Evolutionary conservation across 1,140 invertebrate genomes (phyloP).

Genomic region (Diabrotica undecimpunctata): DNA sequence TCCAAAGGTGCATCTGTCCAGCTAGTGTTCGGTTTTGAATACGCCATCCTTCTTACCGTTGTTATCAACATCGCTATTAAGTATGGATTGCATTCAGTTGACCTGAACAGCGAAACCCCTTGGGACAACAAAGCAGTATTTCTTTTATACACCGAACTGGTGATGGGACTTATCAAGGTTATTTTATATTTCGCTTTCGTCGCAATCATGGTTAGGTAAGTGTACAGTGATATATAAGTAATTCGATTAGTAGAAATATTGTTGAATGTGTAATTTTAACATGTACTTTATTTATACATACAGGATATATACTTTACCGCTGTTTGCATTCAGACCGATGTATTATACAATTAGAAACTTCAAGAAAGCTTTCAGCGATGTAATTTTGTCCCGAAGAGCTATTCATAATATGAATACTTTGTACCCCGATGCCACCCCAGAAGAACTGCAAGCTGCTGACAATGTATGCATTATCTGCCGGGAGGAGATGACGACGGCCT

Average conservation of each 20-base stretch:
- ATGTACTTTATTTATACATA: neutral
- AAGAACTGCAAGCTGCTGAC: slow-evolving; percentile 90
- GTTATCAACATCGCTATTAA: slow-evolving; percentile 93
- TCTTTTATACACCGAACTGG: slow-evolving; percentile 91
- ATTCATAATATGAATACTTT: slow-evolving; percentile 98
- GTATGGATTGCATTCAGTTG: slow-evolving; percentile 91
- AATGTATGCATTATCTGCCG: slow-evolving; percentile 99
- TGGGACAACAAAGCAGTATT: slow-evolving; percentile 99
- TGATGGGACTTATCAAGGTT: slow-evolving; percentile 88
- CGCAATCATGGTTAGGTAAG: slow-evolving; percentile 86
- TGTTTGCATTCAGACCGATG: slow-evolving; percentile 98
- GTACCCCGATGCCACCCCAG: slow-evolving; percentile 93
- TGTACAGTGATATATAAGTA: neutral
- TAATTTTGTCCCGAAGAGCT: slow-evolving; percentile 92
- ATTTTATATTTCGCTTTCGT: slow-evolving; percentile 92
- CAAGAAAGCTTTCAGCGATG: slow-evolving; percentile 97
- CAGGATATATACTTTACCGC: slow-evolving; percentile 88
- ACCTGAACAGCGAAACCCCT: slow-evolving; percentile 91
- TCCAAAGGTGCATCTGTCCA: slow-evolving; percentile 95
- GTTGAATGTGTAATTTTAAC: neutral
- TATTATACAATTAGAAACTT: slow-evolving; percentile 97
- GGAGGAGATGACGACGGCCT: slow-evolving; percentile 84
- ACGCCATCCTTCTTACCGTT: slow-evolving; percentile 93
- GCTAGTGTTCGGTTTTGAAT: slow-evolving; percentile 99
- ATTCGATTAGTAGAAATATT: no score